These are phyloP conservation scores for Falco naumanni DNA, from an alignment of 2,797 vertebrate species.

Conservation along the genomic window DNA sequence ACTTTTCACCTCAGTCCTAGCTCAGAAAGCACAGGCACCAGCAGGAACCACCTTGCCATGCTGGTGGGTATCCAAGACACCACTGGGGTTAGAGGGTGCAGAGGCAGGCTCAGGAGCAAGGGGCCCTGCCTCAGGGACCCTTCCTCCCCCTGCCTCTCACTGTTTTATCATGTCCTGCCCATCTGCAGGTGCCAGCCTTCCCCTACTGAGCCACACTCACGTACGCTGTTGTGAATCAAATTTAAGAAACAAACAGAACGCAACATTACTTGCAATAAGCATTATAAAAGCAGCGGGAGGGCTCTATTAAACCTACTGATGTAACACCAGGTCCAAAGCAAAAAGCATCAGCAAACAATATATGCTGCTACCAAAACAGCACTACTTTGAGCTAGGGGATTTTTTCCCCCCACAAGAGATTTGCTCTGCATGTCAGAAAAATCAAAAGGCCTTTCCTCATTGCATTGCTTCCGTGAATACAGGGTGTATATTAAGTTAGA, in stretches of 20 bases:
- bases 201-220: background rate
- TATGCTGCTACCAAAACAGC: background rate
- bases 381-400: background rate
- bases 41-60: background rate
- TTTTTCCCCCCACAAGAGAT: rapidly evolving
- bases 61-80: background rate
- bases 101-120: background rate
- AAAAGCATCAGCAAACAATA: background rate
- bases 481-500: background rate
- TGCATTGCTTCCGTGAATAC: background rate
- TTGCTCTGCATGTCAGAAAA: background rate
- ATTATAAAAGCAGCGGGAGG: background rate
- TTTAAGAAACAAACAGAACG: background rate
- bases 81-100: background rate
- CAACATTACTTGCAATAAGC: background rate
- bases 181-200: background rate
- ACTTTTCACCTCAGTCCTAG: background rate
- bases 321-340: background rate
- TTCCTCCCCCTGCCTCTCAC: background rate
- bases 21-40: background rate
- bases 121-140: background rate
- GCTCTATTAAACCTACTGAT: background rate
- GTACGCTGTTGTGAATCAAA: background rate
- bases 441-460: background rate
- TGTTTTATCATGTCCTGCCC: background rate